Base-by-base conservation (phyloP, 2,113 vertebrate species). In the Falcunculus frontatus region DNA sequence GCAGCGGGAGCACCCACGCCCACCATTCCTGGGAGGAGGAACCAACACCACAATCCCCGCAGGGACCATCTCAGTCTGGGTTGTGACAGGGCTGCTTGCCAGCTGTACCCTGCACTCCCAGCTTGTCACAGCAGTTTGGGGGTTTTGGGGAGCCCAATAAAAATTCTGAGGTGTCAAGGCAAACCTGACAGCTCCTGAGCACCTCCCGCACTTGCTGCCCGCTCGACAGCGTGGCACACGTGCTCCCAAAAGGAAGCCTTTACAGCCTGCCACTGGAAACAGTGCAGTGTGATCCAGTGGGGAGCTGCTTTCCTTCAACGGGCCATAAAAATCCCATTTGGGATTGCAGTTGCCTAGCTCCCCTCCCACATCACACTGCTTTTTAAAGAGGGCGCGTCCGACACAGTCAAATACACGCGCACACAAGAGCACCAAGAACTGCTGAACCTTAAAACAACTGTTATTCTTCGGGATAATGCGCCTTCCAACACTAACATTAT, bases 401-500 rank as follows among this genome's bases (percentile, higher is more conserved):
- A 55, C 53, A 41, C 19, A 18, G 65, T 44, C 49, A 93, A 88
- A 80, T 86, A 90, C 72, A 93, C 0, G 16, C 57, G 63, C 86
- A 86, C 74, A 95, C 0, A 16, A 72, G 84, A 73, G 83, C 64
- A 62, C 60, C 30, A 29, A 84, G 52, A 74, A 77, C 81, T 96
- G 90, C 92, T 95, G 96, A 97, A 91, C 95, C 90, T 96, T 94
- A 87, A 88, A 92, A 82, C 89, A 92, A 94, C 87, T 95, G 64
- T 77, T 97, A 84, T 96, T 89, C 93, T 81, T 91, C 2, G 10
- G 96, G 90, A 78, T 35, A 53, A 2, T 17, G 30, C 10, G 56
- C 89, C 78, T 94, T 98, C 97, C 95, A 97, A 96, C 52, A 97
- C 93, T 91, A 96, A 97, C 92, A 96, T 95, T 96, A 63, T 72